Evolutionary conservation across 2,888 invertebrate species (phyloP).

Genomic region (Alsophila aescularia): DNA sequence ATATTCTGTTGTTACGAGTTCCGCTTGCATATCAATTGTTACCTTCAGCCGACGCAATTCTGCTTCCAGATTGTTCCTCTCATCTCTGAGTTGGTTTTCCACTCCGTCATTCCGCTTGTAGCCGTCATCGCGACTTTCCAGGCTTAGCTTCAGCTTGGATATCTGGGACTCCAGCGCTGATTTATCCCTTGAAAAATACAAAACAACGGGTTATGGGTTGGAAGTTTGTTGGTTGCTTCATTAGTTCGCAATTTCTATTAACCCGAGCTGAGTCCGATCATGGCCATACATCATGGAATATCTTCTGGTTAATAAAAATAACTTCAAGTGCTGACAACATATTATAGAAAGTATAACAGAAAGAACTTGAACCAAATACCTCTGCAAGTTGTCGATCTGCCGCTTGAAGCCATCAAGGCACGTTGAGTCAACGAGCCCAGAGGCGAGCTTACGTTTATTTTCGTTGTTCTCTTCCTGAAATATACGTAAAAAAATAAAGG

Average conservation of each 20-base stretch:
- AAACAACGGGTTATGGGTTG: no score
- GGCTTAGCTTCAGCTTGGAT: slow-evolving; percentile 86
- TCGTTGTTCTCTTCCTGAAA: slow-evolving; percentile 79
- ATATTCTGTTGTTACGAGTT: background rate
- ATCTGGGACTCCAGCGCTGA: slow-evolving; percentile 87
- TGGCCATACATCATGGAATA: no score
- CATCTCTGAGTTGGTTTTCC: slow-evolving; percentile 91
- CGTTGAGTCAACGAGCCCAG: slow-evolving; percentile 80
- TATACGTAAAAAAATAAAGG: no score
- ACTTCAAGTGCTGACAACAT: no score
- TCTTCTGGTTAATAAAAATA: no score
- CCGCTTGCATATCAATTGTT: background rate
- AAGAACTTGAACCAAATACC: slow-evolving; percentile 59
- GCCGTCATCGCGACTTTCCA: slow-evolving; percentile 87
- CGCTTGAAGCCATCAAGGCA: slow-evolving; percentile 87
- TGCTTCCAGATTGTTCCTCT: slow-evolving; percentile 89
- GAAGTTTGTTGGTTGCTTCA: no score
- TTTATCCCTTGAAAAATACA: slow-evolving; percentile 84
- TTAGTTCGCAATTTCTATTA: no score
- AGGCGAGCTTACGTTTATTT: slow-evolving; percentile 77
- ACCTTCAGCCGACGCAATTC: slow-evolving; percentile 89
- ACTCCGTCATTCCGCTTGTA: slow-evolving; percentile 88
- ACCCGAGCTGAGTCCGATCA: no score
- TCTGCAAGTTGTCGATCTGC: slow-evolving; percentile 88
- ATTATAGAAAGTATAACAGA: no score